Percentiles rank a stretch among this genome's conserved stretches.
phyloP scores from a whole-genome alignment of 2,888 invertebrate genomes.

The Polydrusus pterygomalis region DNA sequence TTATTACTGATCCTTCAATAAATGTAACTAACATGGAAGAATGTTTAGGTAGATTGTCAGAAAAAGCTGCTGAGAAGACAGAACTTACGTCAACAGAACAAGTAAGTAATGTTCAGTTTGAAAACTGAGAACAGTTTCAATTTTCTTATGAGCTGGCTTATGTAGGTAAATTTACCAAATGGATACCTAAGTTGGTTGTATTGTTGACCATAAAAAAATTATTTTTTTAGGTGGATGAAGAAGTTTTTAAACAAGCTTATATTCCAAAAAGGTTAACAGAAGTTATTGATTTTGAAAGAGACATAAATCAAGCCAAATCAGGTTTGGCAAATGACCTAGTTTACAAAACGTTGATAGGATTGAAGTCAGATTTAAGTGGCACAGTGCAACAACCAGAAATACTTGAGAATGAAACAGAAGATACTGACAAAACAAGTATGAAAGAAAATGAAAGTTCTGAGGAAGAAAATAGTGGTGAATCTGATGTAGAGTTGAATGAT shows the following conservation, averaged over 20 bases:
- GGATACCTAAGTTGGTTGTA: neutral
- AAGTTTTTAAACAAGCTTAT: slow-evolving; percentile 94
- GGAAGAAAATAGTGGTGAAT: slow-evolving; percentile 64
- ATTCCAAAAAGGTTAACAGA: slow-evolving; percentile 95
- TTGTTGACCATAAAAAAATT: neutral
- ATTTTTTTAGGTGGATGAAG: slow-evolving; percentile 81
- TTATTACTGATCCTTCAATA: slow-evolving; percentile 94
- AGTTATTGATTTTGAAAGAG: slow-evolving; percentile 90
- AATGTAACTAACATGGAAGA: slow-evolving; percentile 87
- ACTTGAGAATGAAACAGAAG: slow-evolving; percentile 71
- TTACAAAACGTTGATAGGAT: slow-evolving; percentile 91
- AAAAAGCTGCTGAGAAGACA: slow-evolving; percentile 78
- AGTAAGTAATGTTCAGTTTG: slow-evolving; percentile 58
- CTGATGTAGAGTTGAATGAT: slow-evolving; percentile 64
- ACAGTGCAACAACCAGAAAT: slow-evolving; percentile 81
- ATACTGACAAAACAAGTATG: slow-evolving; percentile 64
- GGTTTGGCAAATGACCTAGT: slow-evolving; percentile 83
- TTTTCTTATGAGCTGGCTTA: too few species aligned
- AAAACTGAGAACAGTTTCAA: too few species aligned
- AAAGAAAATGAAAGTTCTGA: slow-evolving; percentile 56
- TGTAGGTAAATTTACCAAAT: neutral
- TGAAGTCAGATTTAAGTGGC: slow-evolving; percentile 86
- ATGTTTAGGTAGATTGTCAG: slow-evolving; percentile 83
- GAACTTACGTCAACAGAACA: slow-evolving; percentile 84
- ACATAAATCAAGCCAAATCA: slow-evolving; percentile 86